Percentiles rank a stretch among this genome's conserved stretches.
Evolutionary conservation across 2,113 vertebrate genomes (phyloP).

Genomic region (Pan troglodytes): NHGRI_mPanTro3-v2.1_pri NC_072413.2:66335001-66335500

Average conservation of each 20-base stretch:
- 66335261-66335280: conserved; percentile 34
- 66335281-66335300: neutral
- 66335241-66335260: conserved; percentile 57
- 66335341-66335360: neutral
- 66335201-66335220: conserved; percentile 68
- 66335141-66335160: conserved; percentile 76
- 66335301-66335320: neutral
- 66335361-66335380: neutral
- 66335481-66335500: neutral
- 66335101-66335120: conserved; percentile 61
- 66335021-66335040: neutral
- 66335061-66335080: conserved; percentile 69
- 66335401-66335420: conserved; percentile 1
- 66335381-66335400: neutral
- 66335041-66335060: conserved; percentile 53
- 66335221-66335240: conserved; percentile 68
- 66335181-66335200: conserved; percentile 66
- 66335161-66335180: conserved; percentile 71
- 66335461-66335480: neutral
- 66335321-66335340: neutral
- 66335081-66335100: conserved; percentile 8
- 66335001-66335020: conserved; percentile 37
- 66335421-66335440: neutral
- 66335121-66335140: conserved; percentile 56
- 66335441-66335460: neutral